Conservation (phyloP, 1,140 invertebrate genomes). For the Laupala kohalensis region DNA sequence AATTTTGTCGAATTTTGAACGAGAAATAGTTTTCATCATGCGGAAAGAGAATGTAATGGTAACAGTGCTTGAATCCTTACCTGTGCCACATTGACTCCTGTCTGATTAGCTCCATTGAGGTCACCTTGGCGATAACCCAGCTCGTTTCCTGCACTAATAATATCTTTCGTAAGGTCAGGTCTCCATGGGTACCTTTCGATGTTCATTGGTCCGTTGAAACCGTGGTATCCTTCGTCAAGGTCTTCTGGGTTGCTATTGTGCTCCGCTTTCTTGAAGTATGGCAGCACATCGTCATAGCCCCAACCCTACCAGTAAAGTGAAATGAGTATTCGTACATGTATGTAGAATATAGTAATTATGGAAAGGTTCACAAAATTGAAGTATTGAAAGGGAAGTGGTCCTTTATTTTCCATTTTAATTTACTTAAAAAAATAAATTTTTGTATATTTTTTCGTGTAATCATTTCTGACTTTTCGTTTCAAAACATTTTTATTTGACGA, state of each 20-base stretch:
- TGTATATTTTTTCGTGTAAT: too few relatives aligned
- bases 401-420: background rate
- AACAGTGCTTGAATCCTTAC: background rate
- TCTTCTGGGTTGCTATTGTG: conserved; percentile 21
- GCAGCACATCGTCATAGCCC: conserved; percentile 34
- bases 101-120: conserved; percentile 44
- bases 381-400: background rate
- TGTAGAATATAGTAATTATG: background rate
- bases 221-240: conserved; percentile 17
- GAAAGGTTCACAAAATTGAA: background rate
- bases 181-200: conserved; percentile 16
- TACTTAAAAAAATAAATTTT: too few relatives aligned
- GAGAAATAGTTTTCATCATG: too few relatives aligned
- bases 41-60: too few relatives aligned
- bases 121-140: conserved; percentile 54
- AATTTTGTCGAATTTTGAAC: too few relatives aligned
- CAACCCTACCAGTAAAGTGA: too few relatives aligned
- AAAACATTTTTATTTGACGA: too few relatives aligned
- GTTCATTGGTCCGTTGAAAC: conserved; percentile 20
- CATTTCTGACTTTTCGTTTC: too few relatives aligned
- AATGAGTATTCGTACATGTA: conserved; percentile 25
- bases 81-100: conserved; percentile 34
- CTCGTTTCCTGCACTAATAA: conserved; percentile 52
- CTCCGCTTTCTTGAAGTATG: conserved; percentile 32
- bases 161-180: conserved; percentile 26